Evolutionary conservation across 2,797 vertebrate species (phyloP).

Genomic region (Spea hammondii): DNA sequence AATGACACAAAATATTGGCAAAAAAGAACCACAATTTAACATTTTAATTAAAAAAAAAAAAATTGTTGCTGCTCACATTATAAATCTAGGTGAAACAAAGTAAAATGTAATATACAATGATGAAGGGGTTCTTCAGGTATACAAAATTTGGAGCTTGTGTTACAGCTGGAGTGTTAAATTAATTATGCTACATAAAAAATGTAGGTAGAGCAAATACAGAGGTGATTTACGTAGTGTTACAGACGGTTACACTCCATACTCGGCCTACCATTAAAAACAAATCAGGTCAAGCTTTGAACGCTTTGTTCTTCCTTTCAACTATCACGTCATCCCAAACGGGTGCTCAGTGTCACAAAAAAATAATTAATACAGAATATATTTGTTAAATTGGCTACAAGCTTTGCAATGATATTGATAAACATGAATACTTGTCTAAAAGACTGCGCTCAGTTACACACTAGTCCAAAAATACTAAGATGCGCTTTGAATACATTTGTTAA

Average conservation of each 20-base stretch:
- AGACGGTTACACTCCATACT: constrained; percentile 53
- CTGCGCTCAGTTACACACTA: constrained; percentile 64
- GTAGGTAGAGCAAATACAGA: constrained; percentile 30
- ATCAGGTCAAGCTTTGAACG: constrained; percentile 53
- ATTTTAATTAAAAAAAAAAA: background rate
- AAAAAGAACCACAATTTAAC: constrained; percentile 41
- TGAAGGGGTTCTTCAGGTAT: constrained; percentile 32
- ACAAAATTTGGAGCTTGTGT: constrained; percentile 36
- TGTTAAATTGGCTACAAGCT: background rate
- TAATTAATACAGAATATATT: constrained; percentile 59
- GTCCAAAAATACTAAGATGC: constrained; percentile 58
- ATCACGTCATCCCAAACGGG: constrained; percentile 64
- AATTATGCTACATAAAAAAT: constrained; percentile 7
- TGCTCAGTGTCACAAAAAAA: constrained; percentile 59
- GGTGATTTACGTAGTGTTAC: constrained; percentile 42
- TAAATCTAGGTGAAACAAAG: constrained; percentile 30
- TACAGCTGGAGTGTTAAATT: background rate
- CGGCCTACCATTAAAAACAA: constrained; percentile 53
- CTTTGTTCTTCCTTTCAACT: constrained; percentile 36
- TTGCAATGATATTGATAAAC: constrained; percentile 49
- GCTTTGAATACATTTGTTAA: constrained; percentile 23
- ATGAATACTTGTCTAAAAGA: constrained; percentile 47
- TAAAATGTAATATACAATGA: constrained; percentile 30
- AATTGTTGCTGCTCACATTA: constrained; percentile 27
- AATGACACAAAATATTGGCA: background rate